Percentiles rank a stretch among this genome's conserved stretches.
Evolutionary conservation across 2,797 vertebrate species (phyloP).

Genomic region (Ciconia nigra): DNA sequence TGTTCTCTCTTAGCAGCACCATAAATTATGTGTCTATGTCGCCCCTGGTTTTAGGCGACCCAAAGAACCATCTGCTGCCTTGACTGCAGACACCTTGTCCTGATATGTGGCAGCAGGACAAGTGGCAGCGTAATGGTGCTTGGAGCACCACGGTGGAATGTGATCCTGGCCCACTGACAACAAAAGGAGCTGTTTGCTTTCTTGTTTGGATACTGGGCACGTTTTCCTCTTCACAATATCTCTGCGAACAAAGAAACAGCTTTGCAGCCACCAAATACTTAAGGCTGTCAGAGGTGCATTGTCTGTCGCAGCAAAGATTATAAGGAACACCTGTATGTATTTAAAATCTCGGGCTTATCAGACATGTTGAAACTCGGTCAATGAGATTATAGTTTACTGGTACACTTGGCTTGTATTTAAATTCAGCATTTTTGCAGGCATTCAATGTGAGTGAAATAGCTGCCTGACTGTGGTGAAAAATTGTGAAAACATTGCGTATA

Average conservation of each 20-base stretch:
- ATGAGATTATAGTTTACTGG: not conserved
- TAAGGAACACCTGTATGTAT: not conserved
- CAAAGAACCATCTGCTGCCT: constrained; percentile 50
- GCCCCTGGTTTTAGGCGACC: not conserved
- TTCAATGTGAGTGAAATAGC: not conserved
- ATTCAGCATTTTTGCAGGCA: not conserved
- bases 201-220: not conserved
- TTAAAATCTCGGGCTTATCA: not conserved
- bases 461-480: not conserved
- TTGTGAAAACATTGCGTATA: not conserved
- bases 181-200: not conserved
- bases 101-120: constrained; percentile 14
- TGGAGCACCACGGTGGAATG: not conserved
- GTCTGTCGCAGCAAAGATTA: not conserved
- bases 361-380: not conserved
- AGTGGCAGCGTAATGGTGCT: not conserved
- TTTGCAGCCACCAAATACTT: not conserved
- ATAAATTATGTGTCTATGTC: not conserved
- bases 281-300: not conserved
- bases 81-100: not conserved
- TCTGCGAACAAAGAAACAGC: not conserved
- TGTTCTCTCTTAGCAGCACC: not conserved
- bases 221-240: not conserved
- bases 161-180: not conserved
- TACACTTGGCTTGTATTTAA: not conserved